A percentile compares a stretch with the other conserved stretches of the same genome.
Evolutionary conservation across 2,797 vertebrate species (phyloP).

Genomic region (Smutsia gigantea): DNA sequence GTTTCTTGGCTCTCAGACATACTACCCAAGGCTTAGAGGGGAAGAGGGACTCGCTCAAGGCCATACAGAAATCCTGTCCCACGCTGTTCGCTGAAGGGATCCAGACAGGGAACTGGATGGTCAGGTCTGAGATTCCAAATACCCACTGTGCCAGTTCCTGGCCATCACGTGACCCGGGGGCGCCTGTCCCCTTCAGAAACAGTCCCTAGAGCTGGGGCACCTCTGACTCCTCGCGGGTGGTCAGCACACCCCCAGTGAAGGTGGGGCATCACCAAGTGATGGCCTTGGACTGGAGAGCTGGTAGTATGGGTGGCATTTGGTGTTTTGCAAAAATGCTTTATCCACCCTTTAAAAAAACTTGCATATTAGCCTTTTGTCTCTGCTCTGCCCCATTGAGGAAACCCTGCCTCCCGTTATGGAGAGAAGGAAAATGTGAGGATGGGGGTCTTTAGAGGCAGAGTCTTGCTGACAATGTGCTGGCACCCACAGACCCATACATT

Average conservation of each 20-base stretch:
- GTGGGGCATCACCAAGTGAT: rapidly evolving
- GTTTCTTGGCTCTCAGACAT: not conserved
- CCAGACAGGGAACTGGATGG: not conserved
- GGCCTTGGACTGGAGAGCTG: not conserved
- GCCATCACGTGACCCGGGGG: not conserved
- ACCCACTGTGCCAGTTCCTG: not conserved
- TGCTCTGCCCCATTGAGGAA: too few species aligned
- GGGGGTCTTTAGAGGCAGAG: not conserved
- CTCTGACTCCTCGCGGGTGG: not conserved
- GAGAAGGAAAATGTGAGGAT: not conserved
- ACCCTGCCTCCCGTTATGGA: not conserved
- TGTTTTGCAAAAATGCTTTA: not conserved
- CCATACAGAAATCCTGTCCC: not conserved
- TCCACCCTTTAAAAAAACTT: not conserved
- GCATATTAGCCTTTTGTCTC: not conserved
- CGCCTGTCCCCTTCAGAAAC: not conserved
- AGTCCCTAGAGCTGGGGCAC: not conserved
- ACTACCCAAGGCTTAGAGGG: not conserved
- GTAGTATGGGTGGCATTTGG: not conserved
- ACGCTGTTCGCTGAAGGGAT: not conserved
- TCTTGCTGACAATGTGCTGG: not conserved
- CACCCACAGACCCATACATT: not conserved
- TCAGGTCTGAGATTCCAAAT: not conserved
- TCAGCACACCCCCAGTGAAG: not conserved
- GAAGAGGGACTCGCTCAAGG: not conserved